A percentile compares a stretch with the other conserved stretches of the same genome.
phyloP scores from a whole-genome alignment of 2,113 vertebrate genomes.

The Nycticebus coucang region DNA sequence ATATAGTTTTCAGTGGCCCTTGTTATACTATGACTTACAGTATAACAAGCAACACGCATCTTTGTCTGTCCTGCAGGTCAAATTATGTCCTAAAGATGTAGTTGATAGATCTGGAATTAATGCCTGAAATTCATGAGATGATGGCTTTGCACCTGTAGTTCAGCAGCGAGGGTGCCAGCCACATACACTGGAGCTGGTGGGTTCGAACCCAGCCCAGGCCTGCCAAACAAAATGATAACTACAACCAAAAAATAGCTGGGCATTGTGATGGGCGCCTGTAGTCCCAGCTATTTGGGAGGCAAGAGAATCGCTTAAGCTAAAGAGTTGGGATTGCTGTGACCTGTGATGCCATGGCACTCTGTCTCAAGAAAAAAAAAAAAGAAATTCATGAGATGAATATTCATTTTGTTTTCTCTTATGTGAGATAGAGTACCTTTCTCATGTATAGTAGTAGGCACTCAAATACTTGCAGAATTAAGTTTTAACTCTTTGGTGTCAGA shows the following conservation, averaged over 20 bases:
- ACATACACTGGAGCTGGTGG: too few relatives aligned
- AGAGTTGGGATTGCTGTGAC: too few relatives aligned
- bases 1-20: neutral
- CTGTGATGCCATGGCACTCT: too few relatives aligned
- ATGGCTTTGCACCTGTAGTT: too few relatives aligned
- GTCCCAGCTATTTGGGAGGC: too few relatives aligned
- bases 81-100: constrained; percentile 17
- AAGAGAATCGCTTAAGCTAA: too few relatives aligned
- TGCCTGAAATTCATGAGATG: neutral
- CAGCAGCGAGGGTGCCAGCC: too few relatives aligned
- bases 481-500: neutral
- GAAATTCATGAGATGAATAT: neutral
- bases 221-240: too few relatives aligned
- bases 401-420: constrained; percentile 8
- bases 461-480: constrained; percentile 7
- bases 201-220: too few relatives aligned
- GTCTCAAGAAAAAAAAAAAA: too few relatives aligned
- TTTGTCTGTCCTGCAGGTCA: neutral
- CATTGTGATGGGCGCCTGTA: too few relatives aligned
- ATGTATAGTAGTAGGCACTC: neutral
- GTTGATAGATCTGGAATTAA: neutral
- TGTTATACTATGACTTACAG: neutral
- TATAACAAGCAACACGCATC: neutral
- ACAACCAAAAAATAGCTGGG: too few relatives aligned
- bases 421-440: neutral